A percentile compares a stretch with the other conserved stretches of the same genome.
phyloP scores from a whole-genome alignment of 2,113 vertebrate genomes.

The Crotalus viridis region DNA sequence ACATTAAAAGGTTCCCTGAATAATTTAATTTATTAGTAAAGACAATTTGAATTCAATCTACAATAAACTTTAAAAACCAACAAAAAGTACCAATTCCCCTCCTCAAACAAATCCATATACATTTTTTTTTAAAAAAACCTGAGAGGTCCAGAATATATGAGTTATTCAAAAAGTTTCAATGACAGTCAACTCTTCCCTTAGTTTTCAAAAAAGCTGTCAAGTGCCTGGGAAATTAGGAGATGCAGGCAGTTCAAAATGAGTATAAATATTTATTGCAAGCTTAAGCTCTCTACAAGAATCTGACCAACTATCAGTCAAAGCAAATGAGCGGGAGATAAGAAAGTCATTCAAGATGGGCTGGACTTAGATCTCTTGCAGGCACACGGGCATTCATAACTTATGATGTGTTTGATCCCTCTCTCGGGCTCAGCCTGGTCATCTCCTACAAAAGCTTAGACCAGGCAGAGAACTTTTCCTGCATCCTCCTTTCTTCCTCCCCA shows the following conservation, averaged over 20 bases:
- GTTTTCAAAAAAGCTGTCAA: neutral
- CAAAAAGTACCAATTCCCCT: neutral
- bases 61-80: neutral
- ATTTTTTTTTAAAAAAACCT: neutral
- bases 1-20: neutral
- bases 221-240: too few relatives aligned
- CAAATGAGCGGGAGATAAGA: neutral
- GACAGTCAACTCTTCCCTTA: neutral
- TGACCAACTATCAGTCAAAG: neutral
- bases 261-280: neutral
- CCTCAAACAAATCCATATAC: neutral
- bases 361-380: too few relatives aligned
- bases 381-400: too few relatives aligned
- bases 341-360: too few relatives aligned
- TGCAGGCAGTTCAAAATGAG: too few relatives aligned
- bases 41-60: neutral
- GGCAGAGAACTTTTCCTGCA: neutral
- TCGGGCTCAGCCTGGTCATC: too few relatives aligned
- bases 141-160: neutral
- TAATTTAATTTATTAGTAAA: neutral
- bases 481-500: neutral
- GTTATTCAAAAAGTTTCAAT: neutral
- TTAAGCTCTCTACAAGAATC: neutral
- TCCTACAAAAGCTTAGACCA: neutral
- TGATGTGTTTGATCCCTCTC: too few relatives aligned